Evolutionary conservation across 2,113 vertebrate genomes (phyloP), one percentile per base, ranked within the genome.

Genomic region (Ivindomyrus marchei): DNA sequence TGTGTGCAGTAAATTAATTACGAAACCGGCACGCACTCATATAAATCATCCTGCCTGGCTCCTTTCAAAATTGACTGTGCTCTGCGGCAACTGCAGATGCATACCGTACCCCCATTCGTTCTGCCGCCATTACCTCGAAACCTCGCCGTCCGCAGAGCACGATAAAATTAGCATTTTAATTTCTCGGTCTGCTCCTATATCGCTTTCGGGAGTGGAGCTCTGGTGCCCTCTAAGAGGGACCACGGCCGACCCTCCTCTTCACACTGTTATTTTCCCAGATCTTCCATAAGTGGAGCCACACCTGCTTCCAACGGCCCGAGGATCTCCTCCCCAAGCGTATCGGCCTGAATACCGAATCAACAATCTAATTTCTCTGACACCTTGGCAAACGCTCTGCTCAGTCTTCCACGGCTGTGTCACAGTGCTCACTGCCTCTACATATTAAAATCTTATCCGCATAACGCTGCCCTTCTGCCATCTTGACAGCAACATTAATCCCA

Each of bases 111-210:
- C 24, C 83, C 31, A 36, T 10, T 36, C 21, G 36, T 89, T 89
- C 66, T 42, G 27, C 27, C 24, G 39, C 50, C 17, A 36, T 39
- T 84, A 49, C 47, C 49, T 45, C n/a, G 5, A 50, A 84, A 47
- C 49, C 31, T n/a, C 62, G 11, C 45, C 53, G 42, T 74, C 45
- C n/a, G 2, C 39, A 39, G 31, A n/a, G 21, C 74, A 45, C 49
- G 31, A 84, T 45, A 19, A 89, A 70, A 89, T 89, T 49, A 42
- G 70, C 70, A 84, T 52, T 52, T 84, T 89, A 36, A 84, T 89
- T 84, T 77, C 36, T 56, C 70, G 47, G 85, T 39, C 50, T 53
- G 50, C 27, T 52, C 85, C 50, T 5, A 53, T 9, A 84, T 56
- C 3, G n/a, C 49, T 83, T 56, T 53, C 19, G 21, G 15, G 74